Conservation (phyloP, 2,113 vertebrate genomes). For the Nanorana parkeri region DNA sequence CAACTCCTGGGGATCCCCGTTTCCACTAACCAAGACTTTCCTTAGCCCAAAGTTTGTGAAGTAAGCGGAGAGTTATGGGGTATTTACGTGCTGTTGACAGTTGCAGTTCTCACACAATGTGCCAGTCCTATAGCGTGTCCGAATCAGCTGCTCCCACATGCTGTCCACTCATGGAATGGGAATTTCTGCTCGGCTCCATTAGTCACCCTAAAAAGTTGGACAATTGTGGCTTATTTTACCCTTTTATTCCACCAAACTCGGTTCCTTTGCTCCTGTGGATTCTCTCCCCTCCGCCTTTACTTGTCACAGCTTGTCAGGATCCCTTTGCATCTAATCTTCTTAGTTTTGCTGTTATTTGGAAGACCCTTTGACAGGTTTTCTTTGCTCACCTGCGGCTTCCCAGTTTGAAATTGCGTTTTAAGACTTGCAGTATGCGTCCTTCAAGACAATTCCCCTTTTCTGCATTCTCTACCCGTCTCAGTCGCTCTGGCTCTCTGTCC, state of each 20-base stretch:
- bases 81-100: neutral
- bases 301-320: neutral
- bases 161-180: neutral
- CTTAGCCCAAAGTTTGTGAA: neutral
- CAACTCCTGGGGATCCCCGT: too few species aligned
- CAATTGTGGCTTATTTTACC: too few species aligned
- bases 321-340: too few species aligned
- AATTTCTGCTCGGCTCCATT: neutral
- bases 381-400: neutral
- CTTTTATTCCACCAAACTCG: too few species aligned
- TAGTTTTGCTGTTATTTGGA: too few species aligned
- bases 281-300: too few species aligned
- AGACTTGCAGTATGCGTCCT: neutral
- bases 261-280: too few species aligned
- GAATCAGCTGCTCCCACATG: neutral
- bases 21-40: neutral
- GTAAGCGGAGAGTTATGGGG: neutral
- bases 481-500: constrained; percentile 53
- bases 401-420: too few species aligned
- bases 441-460: neutral
- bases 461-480: neutral
- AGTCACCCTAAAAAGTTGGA: neutral
- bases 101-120: neutral
- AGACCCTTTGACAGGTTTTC: neutral
- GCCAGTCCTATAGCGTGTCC: constrained; percentile 11